These are phyloP conservation scores for Girardinichthys multiradiatus DNA, from an alignment of 2,113 vertebrate species.

Conservation along the genomic window DNA sequence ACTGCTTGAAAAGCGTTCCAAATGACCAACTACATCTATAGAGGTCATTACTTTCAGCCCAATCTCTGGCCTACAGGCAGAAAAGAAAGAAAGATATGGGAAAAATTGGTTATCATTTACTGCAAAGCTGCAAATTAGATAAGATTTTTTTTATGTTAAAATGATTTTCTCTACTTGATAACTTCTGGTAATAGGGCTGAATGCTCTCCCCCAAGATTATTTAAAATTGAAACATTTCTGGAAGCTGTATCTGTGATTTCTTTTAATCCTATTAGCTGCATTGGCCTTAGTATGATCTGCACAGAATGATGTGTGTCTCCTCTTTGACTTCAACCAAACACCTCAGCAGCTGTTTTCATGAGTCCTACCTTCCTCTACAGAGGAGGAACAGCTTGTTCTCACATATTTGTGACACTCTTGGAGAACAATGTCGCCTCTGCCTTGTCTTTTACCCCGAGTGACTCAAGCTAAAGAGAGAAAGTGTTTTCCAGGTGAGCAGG, in stretches of 20 bases:
- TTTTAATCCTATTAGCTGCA: not conserved
- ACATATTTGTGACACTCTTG: slow-evolving; percentile 6
- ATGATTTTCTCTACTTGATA: not conserved
- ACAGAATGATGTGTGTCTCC: slow-evolving; percentile 2
- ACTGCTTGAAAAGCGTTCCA: slow-evolving; percentile 2
- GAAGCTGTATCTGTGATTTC: not conserved
- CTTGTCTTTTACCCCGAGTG: not conserved
- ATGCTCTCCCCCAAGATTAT: not conserved
- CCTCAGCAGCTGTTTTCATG: slow-evolving; percentile 59
- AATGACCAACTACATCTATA: slow-evolving; percentile 7
- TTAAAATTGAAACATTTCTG: not conserved
- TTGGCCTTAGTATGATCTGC: not conserved
- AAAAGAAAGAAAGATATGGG: not conserved
- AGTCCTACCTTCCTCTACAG: slow-evolving; percentile 47
- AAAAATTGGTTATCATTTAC: not conserved
- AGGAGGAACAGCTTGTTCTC: slow-evolving; percentile 42
- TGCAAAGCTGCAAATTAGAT: slow-evolving; percentile 1
- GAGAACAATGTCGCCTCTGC: slow-evolving; percentile 17
- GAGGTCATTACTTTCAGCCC: slow-evolving; percentile 4
- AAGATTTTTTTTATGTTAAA: not conserved
- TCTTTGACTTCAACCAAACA: slow-evolving; percentile 34
- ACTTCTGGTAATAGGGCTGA: not conserved
- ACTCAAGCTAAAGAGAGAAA: slow-evolving; percentile 10
- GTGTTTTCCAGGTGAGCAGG: slow-evolving; percentile 1
- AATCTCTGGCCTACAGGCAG: not conserved